Evolutionary conservation across 2,113 vertebrate species (phyloP).

Genomic region (Passer montanus): DNA sequence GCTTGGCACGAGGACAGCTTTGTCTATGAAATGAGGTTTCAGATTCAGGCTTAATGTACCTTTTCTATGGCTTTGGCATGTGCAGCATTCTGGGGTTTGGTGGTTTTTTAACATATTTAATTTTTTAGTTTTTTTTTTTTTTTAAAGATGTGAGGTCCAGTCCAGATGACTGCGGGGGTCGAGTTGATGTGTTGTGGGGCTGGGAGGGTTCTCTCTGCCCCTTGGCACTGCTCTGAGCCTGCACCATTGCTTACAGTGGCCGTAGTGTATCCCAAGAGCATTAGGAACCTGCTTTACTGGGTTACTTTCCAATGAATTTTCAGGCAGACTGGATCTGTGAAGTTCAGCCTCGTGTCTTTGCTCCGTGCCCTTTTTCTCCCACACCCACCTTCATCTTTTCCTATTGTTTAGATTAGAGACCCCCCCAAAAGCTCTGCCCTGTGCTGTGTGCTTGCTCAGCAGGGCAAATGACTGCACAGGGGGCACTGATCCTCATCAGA

Average conservation of each 20-base stretch:
- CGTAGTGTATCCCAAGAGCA: not conserved
- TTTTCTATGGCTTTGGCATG: not conserved
- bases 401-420: not conserved
- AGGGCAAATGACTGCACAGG: not conserved
- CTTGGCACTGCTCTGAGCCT: not conserved
- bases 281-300: not conserved
- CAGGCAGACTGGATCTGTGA: not conserved
- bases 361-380: not conserved
- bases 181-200: not conserved
- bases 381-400: not conserved
- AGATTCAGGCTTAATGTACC: not conserved
- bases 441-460: not conserved
- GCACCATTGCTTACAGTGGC: not conserved
- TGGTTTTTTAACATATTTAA: not conserved
- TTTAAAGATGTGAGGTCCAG: not conserved
- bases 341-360: not conserved
- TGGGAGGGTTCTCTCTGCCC: not conserved
- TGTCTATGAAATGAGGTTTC: not conserved
- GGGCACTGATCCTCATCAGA: not conserved
- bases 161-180: accelerated
- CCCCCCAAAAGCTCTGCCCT: not conserved
- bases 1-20: not conserved
- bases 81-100: not conserved
- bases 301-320: not conserved
- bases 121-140: not conserved